Evolutionary conservation across 2,113 vertebrate genomes (phyloP).

Genomic region (Ivindomyrus marchei): DNA sequence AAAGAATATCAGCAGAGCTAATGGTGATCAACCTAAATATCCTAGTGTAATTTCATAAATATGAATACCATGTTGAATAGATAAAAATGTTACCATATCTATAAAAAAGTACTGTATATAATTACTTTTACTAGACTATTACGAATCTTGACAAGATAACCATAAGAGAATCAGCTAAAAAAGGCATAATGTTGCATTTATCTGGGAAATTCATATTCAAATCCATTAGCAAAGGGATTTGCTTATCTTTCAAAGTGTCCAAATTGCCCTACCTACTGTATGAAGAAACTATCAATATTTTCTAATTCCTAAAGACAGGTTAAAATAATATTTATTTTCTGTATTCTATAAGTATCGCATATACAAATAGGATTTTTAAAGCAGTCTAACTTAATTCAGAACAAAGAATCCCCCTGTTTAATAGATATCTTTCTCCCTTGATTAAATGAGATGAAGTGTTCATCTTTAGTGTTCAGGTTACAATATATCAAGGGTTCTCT

Average conservation of each 20-base stretch:
- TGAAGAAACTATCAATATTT: not conserved
- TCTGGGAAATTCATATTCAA: not conserved
- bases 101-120: not conserved
- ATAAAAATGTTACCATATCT: not conserved
- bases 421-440: not conserved
- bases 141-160: not conserved
- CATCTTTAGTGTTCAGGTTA: not conserved
- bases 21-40: not conserved
- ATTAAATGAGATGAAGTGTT: not conserved
- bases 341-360: not conserved
- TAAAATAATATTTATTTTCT: not conserved
- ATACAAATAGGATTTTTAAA: not conserved
- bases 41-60: not conserved
- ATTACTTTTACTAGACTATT: not conserved
- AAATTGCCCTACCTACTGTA: not conserved
- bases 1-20: not conserved
- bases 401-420: not conserved
- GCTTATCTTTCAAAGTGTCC: not conserved
- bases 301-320: not conserved
- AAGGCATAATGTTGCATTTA: not conserved
- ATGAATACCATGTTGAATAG: not conserved
- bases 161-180: not conserved
- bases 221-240: not conserved
- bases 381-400: not conserved
- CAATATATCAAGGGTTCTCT: not conserved